Evolutionary conservation across 2,113 vertebrate species (phyloP).

Genomic region (Callopanchax toddi): DNA sequence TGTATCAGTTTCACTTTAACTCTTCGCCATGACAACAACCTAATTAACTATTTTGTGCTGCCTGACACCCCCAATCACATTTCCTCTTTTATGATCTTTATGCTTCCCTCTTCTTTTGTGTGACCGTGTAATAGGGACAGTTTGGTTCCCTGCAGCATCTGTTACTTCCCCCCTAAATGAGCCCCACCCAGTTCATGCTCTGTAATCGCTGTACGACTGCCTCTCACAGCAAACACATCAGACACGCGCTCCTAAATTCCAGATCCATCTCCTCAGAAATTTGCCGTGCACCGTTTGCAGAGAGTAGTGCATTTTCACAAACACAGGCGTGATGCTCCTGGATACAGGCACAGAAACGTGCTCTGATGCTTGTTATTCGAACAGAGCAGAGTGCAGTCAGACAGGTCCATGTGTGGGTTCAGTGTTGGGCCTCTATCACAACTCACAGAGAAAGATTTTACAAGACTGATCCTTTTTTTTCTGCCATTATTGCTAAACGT

Average conservation of each 20-base stretch:
- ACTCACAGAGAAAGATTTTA: not conserved
- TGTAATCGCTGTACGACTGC: slow-evolving; percentile 20
- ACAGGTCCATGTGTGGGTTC: slow-evolving; percentile 40
- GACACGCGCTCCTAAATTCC: slow-evolving; percentile 1
- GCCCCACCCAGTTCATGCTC: slow-evolving; percentile 48
- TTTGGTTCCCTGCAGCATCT: slow-evolving; percentile 44
- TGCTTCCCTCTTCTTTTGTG: slow-evolving; percentile 14
- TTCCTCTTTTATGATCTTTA: too few relatives aligned
- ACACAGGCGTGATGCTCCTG: slow-evolving; percentile 11
- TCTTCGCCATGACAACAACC: too few relatives aligned
- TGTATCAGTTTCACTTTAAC: too few relatives aligned
- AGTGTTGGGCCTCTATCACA: not conserved
- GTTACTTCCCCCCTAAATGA: slow-evolving; percentile 20
- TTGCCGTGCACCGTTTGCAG: slow-evolving; percentile 15
- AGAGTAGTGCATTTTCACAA: slow-evolving; percentile 18
- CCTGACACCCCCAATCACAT: not conserved
- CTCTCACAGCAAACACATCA: slow-evolving; percentile 7
- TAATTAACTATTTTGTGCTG: too few relatives aligned
- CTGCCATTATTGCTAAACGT: not conserved
- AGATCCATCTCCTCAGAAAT: slow-evolving; percentile 42
- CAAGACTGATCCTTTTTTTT: not conserved
- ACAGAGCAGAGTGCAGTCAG: slow-evolving; percentile 9
- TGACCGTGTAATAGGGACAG: slow-evolving; percentile 9
- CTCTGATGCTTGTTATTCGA: slow-evolving; percentile 36
- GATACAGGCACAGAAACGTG: slow-evolving; percentile 11